phyloP scores from a whole-genome alignment of 1,140 invertebrate genomes.

The honey bee (Apis mellifera) region Amel_HAv3.1 CM009946.2:6917001-6917500 shows the following conservation, averaged over 20 bases:
- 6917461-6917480: constrained; percentile 76
- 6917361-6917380: constrained; percentile 86
- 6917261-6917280: constrained; percentile 81
- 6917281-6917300: constrained; percentile 82
- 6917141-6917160: constrained; percentile 56
- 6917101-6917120: constrained; percentile 44
- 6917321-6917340: constrained; percentile 82
- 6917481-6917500: constrained; percentile 75
- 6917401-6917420: constrained; percentile 77
- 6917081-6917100: constrained; percentile 12
- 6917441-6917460: constrained; percentile 72
- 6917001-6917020: not conserved
- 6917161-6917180: constrained; percentile 65
- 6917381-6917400: constrained; percentile 81
- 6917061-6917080: not conserved
- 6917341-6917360: constrained; percentile 85
- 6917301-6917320: constrained; percentile 81
- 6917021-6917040: not conserved
- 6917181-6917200: constrained; percentile 68
- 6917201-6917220: constrained; percentile 72
- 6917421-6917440: constrained; percentile 71
- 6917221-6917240: constrained; percentile 78
- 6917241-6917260: constrained; percentile 81
- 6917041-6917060: constrained; percentile 31
- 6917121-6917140: constrained; percentile 53